Percentiles rank a stretch among this genome's conserved stretches.
Evolutionary conservation across 2,888 invertebrate species (phyloP).

Genomic region (Dolomedes plantarius): DNA sequence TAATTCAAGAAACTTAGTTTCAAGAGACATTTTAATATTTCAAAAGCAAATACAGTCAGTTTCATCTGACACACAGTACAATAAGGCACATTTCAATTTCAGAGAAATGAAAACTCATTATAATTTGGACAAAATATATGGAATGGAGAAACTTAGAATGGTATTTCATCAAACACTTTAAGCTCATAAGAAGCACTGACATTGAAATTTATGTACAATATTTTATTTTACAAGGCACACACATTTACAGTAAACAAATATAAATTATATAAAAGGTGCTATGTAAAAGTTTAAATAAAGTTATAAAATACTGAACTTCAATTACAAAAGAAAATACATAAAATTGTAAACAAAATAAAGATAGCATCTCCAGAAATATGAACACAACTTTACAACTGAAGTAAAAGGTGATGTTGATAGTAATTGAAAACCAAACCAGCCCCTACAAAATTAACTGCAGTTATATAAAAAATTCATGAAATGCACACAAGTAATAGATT

Average conservation of each 20-base stretch:
- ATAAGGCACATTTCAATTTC: constrained; percentile 5
- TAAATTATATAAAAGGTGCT: too few relatives aligned
- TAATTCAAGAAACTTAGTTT: too few relatives aligned
- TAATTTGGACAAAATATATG: not conserved
- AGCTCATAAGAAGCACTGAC: not conserved
- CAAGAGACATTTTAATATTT: not conserved
- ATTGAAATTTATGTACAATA: not conserved
- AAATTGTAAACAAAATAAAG: not conserved
- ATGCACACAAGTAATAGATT: too few relatives aligned
- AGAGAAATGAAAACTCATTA: not conserved
- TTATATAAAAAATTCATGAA: too few relatives aligned
- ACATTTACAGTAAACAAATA: not conserved
- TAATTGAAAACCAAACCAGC: too few relatives aligned
- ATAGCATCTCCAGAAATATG: too few relatives aligned
- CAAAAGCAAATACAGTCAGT: not conserved
- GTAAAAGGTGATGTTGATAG: too few relatives aligned
- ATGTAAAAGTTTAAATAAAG: too few relatives aligned
- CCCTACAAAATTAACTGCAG: too few relatives aligned
- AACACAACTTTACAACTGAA: too few relatives aligned
- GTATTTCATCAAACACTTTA: not conserved
- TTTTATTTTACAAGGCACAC: constrained; percentile 10
- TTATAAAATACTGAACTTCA: not conserved
- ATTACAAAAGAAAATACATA: not conserved
- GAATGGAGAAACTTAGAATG: not conserved
- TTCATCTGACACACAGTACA: not conserved